phyloP scores from a whole-genome alignment of 2,888 invertebrate genomes.

The Pandemis cinnamomeana region DNA sequence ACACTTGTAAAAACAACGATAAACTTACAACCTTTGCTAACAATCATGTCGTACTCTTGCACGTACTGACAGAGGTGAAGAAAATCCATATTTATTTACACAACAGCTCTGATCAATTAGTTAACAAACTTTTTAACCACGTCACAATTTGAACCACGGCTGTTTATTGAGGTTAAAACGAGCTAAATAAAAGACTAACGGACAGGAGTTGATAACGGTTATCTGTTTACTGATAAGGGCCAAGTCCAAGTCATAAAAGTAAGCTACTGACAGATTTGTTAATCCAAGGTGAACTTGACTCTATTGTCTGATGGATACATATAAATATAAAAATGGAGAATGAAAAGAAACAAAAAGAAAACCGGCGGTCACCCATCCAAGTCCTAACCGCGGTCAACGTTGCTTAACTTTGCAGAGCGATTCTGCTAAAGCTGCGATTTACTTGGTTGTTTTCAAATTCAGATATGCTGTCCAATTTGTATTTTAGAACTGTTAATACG shows the following conservation, averaged over 20 bases:
- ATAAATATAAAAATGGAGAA: too few relatives aligned
- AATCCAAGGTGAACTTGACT: not conserved
- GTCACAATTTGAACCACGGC: not conserved
- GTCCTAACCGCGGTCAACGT: too few relatives aligned
- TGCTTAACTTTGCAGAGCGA: too few relatives aligned
- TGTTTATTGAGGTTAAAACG: not conserved
- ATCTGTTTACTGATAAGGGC: not conserved
- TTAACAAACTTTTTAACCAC: not conserved
- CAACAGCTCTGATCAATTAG: not conserved
- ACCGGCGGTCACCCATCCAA: too few relatives aligned
- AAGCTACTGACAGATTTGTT: not conserved
- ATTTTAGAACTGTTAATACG: too few relatives aligned
- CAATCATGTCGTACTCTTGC: slow-evolving; percentile 42
- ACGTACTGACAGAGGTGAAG: slow-evolving; percentile 62
- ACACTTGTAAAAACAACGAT: not conserved
- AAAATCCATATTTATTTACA: slow-evolving; percentile 62
- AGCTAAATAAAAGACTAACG: not conserved
- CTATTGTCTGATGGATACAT: not conserved
- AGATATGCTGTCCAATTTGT: too few relatives aligned
- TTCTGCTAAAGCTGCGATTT: too few relatives aligned
- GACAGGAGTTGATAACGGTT: not conserved
- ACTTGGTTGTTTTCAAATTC: too few relatives aligned
- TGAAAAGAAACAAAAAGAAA: too few relatives aligned
- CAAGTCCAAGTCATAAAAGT: not conserved
- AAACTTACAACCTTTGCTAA: slow-evolving; percentile 37